phyloP scores from a whole-genome alignment of 2,113 vertebrate genomes.

The Callipepla californica region DNA sequence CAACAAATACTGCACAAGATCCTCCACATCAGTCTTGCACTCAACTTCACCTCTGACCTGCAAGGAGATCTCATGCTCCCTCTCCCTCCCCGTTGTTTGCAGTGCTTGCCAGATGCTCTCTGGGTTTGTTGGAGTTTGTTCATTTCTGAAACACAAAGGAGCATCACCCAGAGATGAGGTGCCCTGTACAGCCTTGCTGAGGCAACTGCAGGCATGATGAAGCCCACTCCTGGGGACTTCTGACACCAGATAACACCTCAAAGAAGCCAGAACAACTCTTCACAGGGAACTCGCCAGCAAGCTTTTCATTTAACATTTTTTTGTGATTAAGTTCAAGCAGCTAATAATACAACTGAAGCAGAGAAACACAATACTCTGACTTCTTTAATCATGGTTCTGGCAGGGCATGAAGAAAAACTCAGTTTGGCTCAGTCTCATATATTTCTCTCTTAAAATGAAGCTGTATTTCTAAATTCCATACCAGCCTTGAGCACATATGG shows the following conservation, averaged over 20 bases:
- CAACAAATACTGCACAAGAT: conserved; percentile 1
- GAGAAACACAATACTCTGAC: neutral
- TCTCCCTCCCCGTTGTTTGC: neutral
- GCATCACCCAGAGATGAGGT: neutral
- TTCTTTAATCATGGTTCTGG: conserved; percentile 8
- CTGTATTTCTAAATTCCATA: neutral
- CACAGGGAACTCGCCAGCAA: neutral
- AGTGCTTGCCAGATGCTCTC: neutral
- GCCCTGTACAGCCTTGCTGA: neutral
- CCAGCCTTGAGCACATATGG: neutral
- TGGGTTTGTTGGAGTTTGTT: neutral
- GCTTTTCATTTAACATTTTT: neutral
- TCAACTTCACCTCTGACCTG: conserved; percentile 3
- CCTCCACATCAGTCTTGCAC: neutral
- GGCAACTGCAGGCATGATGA: neutral
- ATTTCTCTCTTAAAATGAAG: neutral
- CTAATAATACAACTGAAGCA: neutral
- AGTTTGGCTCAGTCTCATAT: neutral
- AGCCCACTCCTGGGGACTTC: neutral
- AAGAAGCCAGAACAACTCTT: neutral
- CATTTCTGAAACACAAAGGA: neutral
- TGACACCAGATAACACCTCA: neutral
- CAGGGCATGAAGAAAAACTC: neutral
- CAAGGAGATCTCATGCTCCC: fast-evolving
- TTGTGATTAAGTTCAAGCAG: neutral